Evolutionary conservation across 2,888 invertebrate species (phyloP), one percentile per base, ranked within the genome.

Genomic region (Drosophila picticornis): DNA sequence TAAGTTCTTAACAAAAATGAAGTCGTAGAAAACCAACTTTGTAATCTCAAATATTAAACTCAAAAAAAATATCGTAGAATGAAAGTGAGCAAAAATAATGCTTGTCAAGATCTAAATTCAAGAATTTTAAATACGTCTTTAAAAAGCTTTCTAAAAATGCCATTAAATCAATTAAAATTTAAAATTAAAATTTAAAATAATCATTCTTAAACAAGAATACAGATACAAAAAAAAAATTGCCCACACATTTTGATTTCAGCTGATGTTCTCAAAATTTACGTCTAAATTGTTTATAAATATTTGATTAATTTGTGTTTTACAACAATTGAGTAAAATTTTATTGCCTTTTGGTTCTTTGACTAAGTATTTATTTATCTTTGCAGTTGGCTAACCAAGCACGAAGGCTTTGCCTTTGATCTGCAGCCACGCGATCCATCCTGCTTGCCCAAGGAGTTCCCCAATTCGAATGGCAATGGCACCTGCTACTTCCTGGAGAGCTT

Each of bases 401-500:
- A 96, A 51, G 97, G 97, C 65, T 98, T 97, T 91, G 88, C 90
- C 16, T 94, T 94, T 77, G 94, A 95, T 84, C 95, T 97, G 93
- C 96, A 96, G 90, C 94, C 96, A 19, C 95, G 98, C 79, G 95
- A 96, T 88, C 95, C 95, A 51, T 95, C 95, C 67, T 97, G 96
- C 93, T 95, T 98, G 83, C 98, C 98, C 13, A 96, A 96, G 93
- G 97, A 97, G 88, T 97, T 97, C 94, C 96, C 97, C 52, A 94
- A 95, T 85, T 95, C 96, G 90, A 77, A 74, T 53, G 95, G 96
- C 66, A 95, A 95, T 52, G 97, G 97, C 80, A 97, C 97, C 40
- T 98, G 98, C 92, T 96, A 98, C 94, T 98, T 98, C 93, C 94
- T 98, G 62, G 96, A 96, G 89, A 96, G 95, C 83, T 98, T 97